Conservation (phyloP, 1,140 invertebrate species). For the Drosophila burlai region DNA sequence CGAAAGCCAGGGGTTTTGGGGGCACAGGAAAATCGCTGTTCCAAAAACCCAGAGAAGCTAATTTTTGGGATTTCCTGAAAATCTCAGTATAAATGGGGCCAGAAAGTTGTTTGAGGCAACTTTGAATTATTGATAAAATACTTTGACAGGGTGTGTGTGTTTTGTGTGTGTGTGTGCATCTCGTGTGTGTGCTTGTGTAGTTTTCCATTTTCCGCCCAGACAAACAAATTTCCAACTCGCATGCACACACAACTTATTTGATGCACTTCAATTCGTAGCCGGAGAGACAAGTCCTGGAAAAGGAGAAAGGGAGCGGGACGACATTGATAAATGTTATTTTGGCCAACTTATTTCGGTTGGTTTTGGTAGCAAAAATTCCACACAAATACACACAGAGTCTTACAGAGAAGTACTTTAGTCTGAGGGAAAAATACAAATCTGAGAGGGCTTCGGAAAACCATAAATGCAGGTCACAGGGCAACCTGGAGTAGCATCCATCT, state of each 20-base stretch:
- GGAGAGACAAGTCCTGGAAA: conserved; percentile 16
- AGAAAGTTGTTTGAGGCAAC: conserved; percentile 48
- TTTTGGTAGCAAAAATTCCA: conserved; percentile 15
- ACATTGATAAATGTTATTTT: conserved; percentile 73
- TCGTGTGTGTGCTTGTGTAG: not conserved
- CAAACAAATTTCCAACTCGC: conserved; percentile 64
- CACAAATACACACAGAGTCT: conserved; percentile 3
- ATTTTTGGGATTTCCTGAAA: conserved; percentile 44
- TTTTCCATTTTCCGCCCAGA: conserved; percentile 22
- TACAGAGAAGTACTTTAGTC: not conserved
- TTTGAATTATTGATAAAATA: conserved; percentile 73
- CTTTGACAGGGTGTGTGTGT: conserved; percentile 32
- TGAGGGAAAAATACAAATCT: not conserved
- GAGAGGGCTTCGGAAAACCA: not conserved
- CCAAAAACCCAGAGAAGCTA: conserved; percentile 27
- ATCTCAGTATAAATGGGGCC: conserved; percentile 44
- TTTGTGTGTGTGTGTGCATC: conserved; percentile 2
- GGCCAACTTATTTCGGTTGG: conserved; percentile 35
- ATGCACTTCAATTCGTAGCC: conserved; percentile 54
- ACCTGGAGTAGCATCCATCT: conserved; percentile 22
- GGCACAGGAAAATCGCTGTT: conserved; percentile 20
- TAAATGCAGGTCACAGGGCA: conserved; percentile 5
- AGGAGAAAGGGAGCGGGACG: conserved; percentile 1
- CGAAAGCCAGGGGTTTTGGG: not conserved
- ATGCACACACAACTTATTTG: conserved; percentile 59